Conservation (phyloP, 2,888 invertebrate genomes). For the Arge pagana region DNA sequence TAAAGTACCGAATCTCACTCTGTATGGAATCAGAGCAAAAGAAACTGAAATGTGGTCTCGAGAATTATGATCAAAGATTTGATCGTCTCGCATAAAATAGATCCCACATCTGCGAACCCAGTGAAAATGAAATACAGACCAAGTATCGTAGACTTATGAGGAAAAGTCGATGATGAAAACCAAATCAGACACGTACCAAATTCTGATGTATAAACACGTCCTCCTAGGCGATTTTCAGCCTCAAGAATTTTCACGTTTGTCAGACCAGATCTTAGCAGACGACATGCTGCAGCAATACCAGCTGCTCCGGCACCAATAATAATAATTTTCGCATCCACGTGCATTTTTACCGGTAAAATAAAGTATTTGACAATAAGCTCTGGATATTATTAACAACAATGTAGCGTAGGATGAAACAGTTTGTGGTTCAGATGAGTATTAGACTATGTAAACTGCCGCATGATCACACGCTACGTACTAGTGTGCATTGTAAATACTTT, state of each 20-base stretch:
- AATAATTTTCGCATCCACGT: conserved; percentile 42
- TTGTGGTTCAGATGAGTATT: too few relatives aligned
- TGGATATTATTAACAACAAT: too few relatives aligned
- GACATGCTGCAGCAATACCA: conserved; percentile 55
- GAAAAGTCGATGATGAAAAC: neutral
- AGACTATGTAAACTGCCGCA: too few relatives aligned
- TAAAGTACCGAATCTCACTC: too few relatives aligned
- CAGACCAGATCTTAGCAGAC: conserved; percentile 55
- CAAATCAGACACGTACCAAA: conserved; percentile 51
- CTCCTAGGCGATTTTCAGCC: conserved; percentile 68
- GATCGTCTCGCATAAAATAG: neutral
- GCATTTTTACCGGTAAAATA: conserved; percentile 1
- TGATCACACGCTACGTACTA: too few relatives aligned
- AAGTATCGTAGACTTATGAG: neutral
- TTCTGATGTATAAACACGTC: conserved; percentile 63
- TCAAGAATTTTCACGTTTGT: conserved; percentile 65
- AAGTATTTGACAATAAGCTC: too few relatives aligned
- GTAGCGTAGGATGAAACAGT: too few relatives aligned
- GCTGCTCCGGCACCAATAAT: conserved; percentile 56
- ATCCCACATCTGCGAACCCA: neutral
- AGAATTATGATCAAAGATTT: too few relatives aligned
- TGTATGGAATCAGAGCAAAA: too few relatives aligned
- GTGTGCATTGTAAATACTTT: too few relatives aligned
- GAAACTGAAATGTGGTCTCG: too few relatives aligned
- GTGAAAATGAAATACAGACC: neutral